A percentile compares a stretch with the other conserved stretches of the same genome.
These are phyloP conservation scores for Entosphenus tridentatus DNA, from an alignment of 2,113 vertebrate genomes.

Conservation along the genomic window DNA sequence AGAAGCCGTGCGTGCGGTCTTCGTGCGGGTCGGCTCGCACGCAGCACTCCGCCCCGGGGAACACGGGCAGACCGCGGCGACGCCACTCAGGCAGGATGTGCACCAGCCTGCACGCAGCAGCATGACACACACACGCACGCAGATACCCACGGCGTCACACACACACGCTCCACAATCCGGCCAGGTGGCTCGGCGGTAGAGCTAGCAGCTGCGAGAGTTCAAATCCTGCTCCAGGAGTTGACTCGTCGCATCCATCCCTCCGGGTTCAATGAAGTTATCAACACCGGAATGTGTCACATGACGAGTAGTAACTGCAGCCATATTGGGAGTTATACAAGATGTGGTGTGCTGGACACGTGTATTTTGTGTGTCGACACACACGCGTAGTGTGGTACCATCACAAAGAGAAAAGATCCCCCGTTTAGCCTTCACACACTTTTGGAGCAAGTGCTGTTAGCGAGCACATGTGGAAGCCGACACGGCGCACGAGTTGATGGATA, in stretches of 20 bases:
- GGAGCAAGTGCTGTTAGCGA: no score
- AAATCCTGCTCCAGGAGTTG: accelerated
- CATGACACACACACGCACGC: background rate
- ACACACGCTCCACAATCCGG: background rate
- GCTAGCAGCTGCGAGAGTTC: background rate
- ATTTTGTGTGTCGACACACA: no score
- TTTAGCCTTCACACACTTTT: no score
- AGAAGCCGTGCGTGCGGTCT: constrained; percentile 63
- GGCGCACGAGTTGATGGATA: no score
- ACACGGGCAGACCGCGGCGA: constrained; percentile 33
- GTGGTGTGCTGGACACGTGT: no score
- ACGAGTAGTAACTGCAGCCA: no score
- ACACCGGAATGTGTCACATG: background rate
- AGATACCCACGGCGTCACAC: background rate
- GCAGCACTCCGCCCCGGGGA: constrained; percentile 30
- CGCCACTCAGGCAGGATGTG: constrained; percentile 42
- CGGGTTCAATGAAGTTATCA: accelerated
- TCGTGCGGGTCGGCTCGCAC: constrained; percentile 39
- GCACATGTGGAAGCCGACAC: no score
- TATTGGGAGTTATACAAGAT: no score
- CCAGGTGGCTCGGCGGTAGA: background rate
- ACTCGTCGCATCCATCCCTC: no score
- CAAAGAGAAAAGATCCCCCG: no score
- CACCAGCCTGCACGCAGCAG: constrained; percentile 25
- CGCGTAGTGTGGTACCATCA: no score